phyloP scores from a whole-genome alignment of 2,888 invertebrate species.

The Myathropa florea region DNA sequence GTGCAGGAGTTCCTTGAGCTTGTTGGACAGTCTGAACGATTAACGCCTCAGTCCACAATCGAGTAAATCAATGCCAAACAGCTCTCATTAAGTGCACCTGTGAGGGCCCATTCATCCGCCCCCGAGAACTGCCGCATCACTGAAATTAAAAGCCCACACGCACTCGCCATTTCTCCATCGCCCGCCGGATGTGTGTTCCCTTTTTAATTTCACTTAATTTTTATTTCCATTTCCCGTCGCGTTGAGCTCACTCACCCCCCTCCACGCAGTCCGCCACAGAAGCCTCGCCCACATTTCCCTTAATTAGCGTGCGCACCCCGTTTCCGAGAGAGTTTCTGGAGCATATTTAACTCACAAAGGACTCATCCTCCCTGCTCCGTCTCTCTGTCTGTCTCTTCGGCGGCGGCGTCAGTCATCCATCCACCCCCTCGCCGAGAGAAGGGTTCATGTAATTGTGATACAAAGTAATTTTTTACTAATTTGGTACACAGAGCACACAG shows the following conservation, averaged over 20 bases:
- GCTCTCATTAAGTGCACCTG: not conserved
- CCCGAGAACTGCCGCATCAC: not conserved
- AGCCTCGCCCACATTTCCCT: conserved; percentile 45
- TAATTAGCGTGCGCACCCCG: conserved; percentile 49
- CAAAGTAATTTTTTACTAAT: conserved; percentile 66
- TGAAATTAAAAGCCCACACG: conserved; percentile 21
- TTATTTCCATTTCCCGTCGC: conserved; percentile 30
- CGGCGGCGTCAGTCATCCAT: conserved; percentile 18
- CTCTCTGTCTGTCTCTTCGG: not conserved
- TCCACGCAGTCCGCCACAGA: not conserved
- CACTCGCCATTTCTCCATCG: not conserved
- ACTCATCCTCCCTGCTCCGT: conserved; percentile 5
- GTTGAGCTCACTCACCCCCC: not conserved
- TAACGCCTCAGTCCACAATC: no score
- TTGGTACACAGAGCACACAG: conserved; percentile 29
- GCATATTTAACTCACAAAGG: conserved; percentile 58
- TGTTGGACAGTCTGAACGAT: no score
- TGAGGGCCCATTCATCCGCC: not conserved
- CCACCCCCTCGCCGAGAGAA: not conserved
- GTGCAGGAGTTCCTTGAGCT: not conserved
- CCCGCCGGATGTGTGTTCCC: not conserved
- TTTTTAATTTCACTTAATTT: conserved; percentile 45
- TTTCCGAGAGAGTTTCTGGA: conserved; percentile 38
- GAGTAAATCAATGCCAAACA: not conserved
- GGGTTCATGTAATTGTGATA: conserved; percentile 44